phyloP scores from a whole-genome alignment of 2,888 invertebrate species.

The Pseudococcus jackbeardsleyi region DNA sequence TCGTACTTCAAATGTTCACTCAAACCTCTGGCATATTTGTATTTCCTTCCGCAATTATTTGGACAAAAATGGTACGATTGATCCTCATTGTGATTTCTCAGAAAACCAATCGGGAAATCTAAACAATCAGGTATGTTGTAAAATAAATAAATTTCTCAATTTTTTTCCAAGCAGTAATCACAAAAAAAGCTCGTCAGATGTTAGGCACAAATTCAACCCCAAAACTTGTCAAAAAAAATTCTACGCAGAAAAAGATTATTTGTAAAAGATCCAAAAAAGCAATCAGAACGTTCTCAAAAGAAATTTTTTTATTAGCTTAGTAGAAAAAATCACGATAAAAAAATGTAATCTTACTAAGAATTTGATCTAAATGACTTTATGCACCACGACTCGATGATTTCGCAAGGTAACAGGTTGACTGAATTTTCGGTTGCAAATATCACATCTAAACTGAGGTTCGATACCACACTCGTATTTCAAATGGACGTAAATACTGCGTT shows the following conservation, averaged over 20 bases:
- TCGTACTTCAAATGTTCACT: conserved; percentile 70
- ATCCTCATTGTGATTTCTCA: not conserved
- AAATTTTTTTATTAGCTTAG: not conserved
- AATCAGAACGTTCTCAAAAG: not conserved
- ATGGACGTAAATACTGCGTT: conserved; percentile 65
- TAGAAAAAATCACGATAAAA: not conserved
- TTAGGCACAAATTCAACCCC: not conserved
- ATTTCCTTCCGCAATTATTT: conserved; percentile 59
- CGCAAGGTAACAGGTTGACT: conserved; percentile 66
- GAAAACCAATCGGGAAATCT: not conserved
- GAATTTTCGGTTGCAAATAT: conserved; percentile 67
- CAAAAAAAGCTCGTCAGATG: not conserved
- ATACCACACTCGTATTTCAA: conserved; percentile 89
- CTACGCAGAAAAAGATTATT: not conserved
- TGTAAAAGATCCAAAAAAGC: not conserved
- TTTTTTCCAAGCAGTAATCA: not conserved
- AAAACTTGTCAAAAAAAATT: not conserved
- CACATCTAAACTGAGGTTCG: conserved; percentile 85
- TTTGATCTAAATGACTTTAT: conserved; percentile 60
- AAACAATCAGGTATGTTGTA: not conserved
- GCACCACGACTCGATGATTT: conserved; percentile 64
- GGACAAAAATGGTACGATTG: not conserved
- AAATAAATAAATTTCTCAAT: not conserved
- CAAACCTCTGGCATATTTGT: conserved; percentile 68
- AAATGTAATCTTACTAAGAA: not conserved